Evolutionary conservation across 2,113 vertebrate genomes (phyloP), one percentile per base, ranked within the genome.

Genomic region (Microcebus ravelobensis): DNA sequence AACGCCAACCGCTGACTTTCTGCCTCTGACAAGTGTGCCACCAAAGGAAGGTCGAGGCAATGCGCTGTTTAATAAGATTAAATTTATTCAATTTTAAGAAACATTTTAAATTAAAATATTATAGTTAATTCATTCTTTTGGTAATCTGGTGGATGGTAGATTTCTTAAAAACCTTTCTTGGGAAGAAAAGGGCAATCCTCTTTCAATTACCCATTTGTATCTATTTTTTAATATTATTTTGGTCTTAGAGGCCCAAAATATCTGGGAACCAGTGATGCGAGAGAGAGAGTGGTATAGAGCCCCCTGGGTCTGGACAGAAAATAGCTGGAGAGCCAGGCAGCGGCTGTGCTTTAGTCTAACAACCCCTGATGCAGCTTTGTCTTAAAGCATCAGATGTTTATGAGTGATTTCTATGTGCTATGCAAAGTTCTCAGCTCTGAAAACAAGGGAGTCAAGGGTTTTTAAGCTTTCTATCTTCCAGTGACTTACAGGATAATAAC

Each of bases 161-260:
- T 59, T 82, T 48, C 65, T 93, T 15, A 31, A 88, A 85, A 45
- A 11, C 34, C 57, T 93, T 91, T 21, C 71, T n/a, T 50, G 11
- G 42, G 27, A 18, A 36, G 88, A 87, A 93, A n/a, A 31, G 65
- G n/a, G 1, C 50, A 70, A 2, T 90, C 36, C 10, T 92, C 57
- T 89, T 12, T 80, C 29, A 65, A 4, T 57, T 45, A 29, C 27
- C 1, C 42, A 50, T 83, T 79, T 87, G 27, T 52, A 61, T 73
- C 84, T 52, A 42, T 90, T 90, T 87, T 73, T 82, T 84, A 71
- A 17, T 29, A n/a, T 61, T 68, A 48, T 74, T 73, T 91, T 94
- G 39, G 8, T 84, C 57, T 96, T 10, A 1, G 25, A 84, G 57
- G 42, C 23, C 50, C 59, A 90, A 5, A 77, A 77, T 48, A 12